phyloP scores from a whole-genome alignment of 2,113 vertebrate genomes.

The Rhea americana region DNA sequence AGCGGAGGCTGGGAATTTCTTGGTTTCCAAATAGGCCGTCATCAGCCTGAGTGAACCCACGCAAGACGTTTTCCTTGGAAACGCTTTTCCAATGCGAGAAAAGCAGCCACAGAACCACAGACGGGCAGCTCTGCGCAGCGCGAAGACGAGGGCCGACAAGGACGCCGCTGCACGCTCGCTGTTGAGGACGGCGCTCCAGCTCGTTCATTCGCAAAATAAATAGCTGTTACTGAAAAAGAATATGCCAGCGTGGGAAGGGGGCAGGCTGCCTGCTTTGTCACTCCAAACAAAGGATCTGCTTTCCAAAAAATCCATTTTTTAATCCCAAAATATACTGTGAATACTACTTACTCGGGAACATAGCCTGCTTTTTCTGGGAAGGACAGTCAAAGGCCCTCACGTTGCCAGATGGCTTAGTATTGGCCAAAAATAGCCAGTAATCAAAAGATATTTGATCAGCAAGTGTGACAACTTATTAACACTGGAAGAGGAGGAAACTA shows the following conservation, averaged over 20 bases:
- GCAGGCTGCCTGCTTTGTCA: background rate
- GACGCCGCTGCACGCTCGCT: background rate
- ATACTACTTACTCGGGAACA: background rate
- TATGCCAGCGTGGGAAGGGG: background rate
- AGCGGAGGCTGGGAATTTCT: background rate
- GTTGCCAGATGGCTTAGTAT: background rate
- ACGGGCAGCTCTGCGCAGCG: background rate
- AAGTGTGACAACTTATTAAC: constrained; percentile 18
- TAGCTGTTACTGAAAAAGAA: background rate
- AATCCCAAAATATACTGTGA: background rate
- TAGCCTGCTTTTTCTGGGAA: background rate
- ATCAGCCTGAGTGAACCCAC: background rate
- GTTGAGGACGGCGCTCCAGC: background rate
- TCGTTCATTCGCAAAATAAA: background rate
- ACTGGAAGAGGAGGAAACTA: background rate
- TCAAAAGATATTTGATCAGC: background rate
- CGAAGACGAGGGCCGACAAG: background rate
- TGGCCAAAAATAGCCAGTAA: constrained; percentile 7
- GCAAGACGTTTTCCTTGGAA: background rate
- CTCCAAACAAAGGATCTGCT: background rate
- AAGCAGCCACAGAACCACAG: background rate
- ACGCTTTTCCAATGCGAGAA: background rate
- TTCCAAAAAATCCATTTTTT: background rate
- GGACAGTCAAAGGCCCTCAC: background rate
- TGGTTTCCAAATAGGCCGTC: background rate